Percentiles rank a stretch among this genome's conserved stretches.
Evolutionary conservation across 2,888 invertebrate species (phyloP).

Genomic region (Macroteleia sp.): DNA sequence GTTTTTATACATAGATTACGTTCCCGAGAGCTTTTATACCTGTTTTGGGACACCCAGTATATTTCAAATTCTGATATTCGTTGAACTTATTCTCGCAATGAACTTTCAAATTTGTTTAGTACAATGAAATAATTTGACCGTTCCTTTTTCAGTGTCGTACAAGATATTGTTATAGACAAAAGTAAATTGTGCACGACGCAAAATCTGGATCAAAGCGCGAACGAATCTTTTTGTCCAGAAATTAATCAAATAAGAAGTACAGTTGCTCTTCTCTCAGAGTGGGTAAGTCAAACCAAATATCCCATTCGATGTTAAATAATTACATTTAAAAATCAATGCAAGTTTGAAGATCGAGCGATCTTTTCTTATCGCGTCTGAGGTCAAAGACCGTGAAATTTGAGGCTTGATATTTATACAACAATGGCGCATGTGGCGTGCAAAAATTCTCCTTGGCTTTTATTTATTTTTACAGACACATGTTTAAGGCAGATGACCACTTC

Average conservation of each 20-base stretch:
- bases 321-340: not conserved
- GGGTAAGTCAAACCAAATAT: not conserved
- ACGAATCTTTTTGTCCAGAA: conserved; percentile 11
- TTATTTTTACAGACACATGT: conserved; percentile 12
- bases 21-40: no score
- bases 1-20: no score
- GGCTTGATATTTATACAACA: conserved; percentile 26
- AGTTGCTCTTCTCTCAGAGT: not conserved
- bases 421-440: conserved; percentile 9
- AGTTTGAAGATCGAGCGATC: no score
- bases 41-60: no score
- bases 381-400: conserved; percentile 13
- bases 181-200: no score
- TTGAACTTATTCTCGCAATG: no score
- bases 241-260: not conserved
- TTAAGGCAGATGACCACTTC: conserved; percentile 3
- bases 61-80: no score
- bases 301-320: not conserved
- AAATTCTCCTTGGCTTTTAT: conserved; percentile 18
- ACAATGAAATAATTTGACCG: not conserved
- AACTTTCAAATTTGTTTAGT: no score
- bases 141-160: not conserved
- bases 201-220: conserved; percentile 8
- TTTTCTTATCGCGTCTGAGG: not conserved
- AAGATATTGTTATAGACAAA: conserved; percentile 1